phyloP scores from a whole-genome alignment of 2,888 invertebrate genomes.

The Cryptus armator region DNA sequence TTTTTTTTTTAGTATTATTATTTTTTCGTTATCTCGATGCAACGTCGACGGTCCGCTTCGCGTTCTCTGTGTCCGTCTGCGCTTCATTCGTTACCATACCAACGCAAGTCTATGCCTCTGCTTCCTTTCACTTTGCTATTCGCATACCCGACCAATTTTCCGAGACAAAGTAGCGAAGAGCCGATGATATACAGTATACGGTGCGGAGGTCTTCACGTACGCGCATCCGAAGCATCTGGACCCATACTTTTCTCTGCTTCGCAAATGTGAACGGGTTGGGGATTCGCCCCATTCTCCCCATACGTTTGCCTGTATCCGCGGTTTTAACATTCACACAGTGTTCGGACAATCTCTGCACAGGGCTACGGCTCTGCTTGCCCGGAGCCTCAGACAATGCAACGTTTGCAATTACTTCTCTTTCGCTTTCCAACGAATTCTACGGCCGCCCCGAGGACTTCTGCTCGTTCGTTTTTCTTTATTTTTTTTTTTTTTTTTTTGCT shows the following conservation, averaged over 20 bases:
- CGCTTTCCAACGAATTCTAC: slow-evolving; percentile 63
- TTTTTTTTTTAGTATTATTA: slow-evolving; percentile 24
- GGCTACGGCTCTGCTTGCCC: slow-evolving; percentile 26
- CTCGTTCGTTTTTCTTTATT: slow-evolving; percentile 1
- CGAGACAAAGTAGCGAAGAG: slow-evolving; percentile 68
- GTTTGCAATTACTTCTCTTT: slow-evolving; percentile 70
- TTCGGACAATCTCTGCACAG: slow-evolving; percentile 10
- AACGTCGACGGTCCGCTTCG: neutral
- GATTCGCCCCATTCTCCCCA: neutral
- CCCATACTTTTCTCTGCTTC: slow-evolving; percentile 20
- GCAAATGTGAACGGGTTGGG: neutral
- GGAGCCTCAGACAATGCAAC: slow-evolving; percentile 62
- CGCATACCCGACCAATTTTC: slow-evolving; percentile 69
- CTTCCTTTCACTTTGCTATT: slow-evolving; percentile 30
- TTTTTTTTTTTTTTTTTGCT: slow-evolving; percentile 18
- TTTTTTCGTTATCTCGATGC: slow-evolving; percentile 29
- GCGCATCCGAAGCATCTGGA: slow-evolving; percentile 31
- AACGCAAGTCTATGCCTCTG: neutral
- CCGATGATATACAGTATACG: slow-evolving; percentile 30
- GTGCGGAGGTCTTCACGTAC: slow-evolving; percentile 9
- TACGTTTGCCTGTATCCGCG: slow-evolving; percentile 4
- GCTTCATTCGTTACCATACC: slow-evolving; percentile 15
- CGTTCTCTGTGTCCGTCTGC: slow-evolving; percentile 44
- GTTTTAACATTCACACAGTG: neutral
- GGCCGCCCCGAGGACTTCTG: neutral